phyloP scores from a whole-genome alignment of 2,888 invertebrate species.

The Drosophila picticornis region DNA sequence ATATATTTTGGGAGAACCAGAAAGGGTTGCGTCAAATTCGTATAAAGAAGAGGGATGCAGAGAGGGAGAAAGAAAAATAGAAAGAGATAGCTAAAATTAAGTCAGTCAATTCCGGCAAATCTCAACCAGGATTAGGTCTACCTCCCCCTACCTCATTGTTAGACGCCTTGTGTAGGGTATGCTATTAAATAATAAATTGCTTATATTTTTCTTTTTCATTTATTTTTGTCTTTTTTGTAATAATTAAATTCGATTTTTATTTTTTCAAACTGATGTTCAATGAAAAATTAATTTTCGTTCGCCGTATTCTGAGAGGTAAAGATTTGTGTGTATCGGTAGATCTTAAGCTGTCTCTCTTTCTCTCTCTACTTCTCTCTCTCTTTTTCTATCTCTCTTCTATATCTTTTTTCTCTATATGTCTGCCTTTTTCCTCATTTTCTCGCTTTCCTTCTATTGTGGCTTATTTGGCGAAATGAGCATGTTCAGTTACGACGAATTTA shows the following conservation, averaged over 20 bases:
- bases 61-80: not conserved
- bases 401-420: not conserved
- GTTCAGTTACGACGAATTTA: conserved; percentile 50
- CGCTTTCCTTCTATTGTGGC: conserved; percentile 35
- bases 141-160: fast-evolving
- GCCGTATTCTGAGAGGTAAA: not conserved
- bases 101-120: not conserved
- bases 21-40: too few relatives aligned
- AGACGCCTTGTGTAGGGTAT: not conserved
- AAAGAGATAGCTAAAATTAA: not conserved
- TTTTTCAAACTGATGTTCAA: not conserved
- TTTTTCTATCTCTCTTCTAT: not conserved
- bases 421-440: not conserved
- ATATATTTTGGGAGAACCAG: not conserved
- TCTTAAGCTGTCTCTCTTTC: not conserved
- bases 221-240: too few relatives aligned
- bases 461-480: conserved; percentile 43
- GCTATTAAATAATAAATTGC: not conserved
- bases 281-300: not conserved
- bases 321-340: not conserved
- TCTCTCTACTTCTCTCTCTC: not conserved
- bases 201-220: not conserved
- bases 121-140: not conserved
- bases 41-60: not conserved
- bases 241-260: too few relatives aligned